Evolutionary conservation across 2,113 vertebrate genomes (phyloP), one percentile per base, ranked within the genome.

Genomic region (Python bivittatus): DNA sequence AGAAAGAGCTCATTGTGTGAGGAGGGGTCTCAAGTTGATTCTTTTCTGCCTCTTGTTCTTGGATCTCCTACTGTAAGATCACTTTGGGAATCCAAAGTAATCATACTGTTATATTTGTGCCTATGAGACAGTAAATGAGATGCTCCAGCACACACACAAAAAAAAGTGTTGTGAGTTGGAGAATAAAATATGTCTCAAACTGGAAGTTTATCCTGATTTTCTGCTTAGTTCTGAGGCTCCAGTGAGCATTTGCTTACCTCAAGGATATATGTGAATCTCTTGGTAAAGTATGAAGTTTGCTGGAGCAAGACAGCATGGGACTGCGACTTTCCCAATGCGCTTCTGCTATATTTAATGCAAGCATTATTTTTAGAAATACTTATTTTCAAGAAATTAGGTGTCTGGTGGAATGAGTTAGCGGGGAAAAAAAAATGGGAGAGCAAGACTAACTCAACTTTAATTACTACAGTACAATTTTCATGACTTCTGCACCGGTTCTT

Each of bases 301-400:
- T 10, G 53, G 89, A 33, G 89, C 17, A 20, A 20, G 57, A 84
- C 83, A n/a, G 29, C 25, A 92, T 94, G 92, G 1, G 2, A 79
- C 54, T 29, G 61, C 91, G 87, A 1, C 20, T 27, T 61, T 83
- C n/a, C 84, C 33, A 17, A 13, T 79, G n/a, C 1, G 3, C 33
- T 12, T 54, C 0, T 1, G 84, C n/a, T 15, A n/a, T 72, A 88
- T 83, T 91, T 85, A 38, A 95, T 33, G 88, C 52, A 58, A 33
- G 60, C 87, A 8, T 92, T 92, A 60, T 89, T 25, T 93, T 93
- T 11, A 38, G 0, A 33, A 72, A 7, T 22, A 52, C 86, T 93
- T 93, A 29, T 89, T 89, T 90, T 3, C 17, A 92, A 91, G 13
- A 93, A 92, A 93, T 91, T 91, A 1, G 88, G 68, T n/a, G 1